A percentile compares a stretch with the other conserved stretches of the same genome.
Evolutionary conservation across 35 echinoderm and acorn worm genomes (phyloP).

Genomic region (Eucidaris tribuloides): DNA sequence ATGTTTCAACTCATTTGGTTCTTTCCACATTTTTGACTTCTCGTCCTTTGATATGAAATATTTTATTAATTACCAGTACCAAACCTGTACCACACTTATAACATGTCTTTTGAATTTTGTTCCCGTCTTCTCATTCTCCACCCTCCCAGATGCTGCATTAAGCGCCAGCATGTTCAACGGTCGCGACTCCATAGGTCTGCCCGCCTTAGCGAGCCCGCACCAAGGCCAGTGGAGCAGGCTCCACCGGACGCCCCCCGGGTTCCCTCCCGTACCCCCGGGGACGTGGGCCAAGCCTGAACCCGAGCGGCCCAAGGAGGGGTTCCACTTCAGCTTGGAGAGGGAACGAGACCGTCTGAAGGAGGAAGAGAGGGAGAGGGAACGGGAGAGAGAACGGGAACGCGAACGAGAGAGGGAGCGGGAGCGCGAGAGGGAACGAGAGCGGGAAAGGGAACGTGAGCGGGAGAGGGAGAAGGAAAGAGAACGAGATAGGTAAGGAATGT

Average conservation of each 20-base stretch:
- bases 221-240: slow-evolving; percentile 49
- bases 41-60: background rate
- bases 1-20: too few relatives aligned
- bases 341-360: slow-evolving; percentile 38
- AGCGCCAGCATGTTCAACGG: slow-evolving; percentile 45
- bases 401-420: slow-evolving; percentile 52
- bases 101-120: too few relatives aligned
- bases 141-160: background rate
- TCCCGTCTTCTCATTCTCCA: too few relatives aligned
- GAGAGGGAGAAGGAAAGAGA: slow-evolving; percentile 42
- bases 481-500: slow-evolving; percentile 58
- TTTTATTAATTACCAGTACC: background rate
- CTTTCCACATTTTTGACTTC: too few relatives aligned
- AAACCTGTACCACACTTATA: background rate
- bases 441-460: too few relatives aligned
- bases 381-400: slow-evolving; percentile 59
- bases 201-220: slow-evolving; percentile 7
- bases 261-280: slow-evolving; percentile 44
- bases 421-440: slow-evolving; percentile 26
- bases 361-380: slow-evolving; percentile 42
- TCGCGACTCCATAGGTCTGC: slow-evolving; percentile 34
- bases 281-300: slow-evolving; percentile 74
- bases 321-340: slow-evolving; percentile 60
- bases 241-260: slow-evolving; percentile 57
- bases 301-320: slow-evolving; percentile 62